These are phyloP conservation scores for Brienomyrus longianalis DNA, from an alignment of 2,113 vertebrate species.

Conservation along the genomic window DNA sequence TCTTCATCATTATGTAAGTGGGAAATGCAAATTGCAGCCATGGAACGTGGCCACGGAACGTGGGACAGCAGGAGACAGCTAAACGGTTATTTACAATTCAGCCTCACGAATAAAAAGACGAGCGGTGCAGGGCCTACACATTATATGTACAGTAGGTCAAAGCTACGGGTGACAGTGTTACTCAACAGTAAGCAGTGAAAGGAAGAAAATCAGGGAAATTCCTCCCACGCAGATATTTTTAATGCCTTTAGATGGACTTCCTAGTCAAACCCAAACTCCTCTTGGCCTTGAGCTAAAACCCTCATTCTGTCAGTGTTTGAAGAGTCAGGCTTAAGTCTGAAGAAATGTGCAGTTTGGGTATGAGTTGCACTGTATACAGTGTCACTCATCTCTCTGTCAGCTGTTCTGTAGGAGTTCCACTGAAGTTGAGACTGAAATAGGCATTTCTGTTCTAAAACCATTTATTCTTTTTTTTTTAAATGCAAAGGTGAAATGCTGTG, in stretches of 20 bases:
- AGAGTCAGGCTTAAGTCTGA: not conserved
- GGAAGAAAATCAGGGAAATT: not conserved
- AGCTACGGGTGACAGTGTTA: not conserved
- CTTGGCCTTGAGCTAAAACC: not conserved
- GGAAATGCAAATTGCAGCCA: not conserved
- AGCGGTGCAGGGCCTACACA: not conserved
- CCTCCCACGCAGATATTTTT: not conserved
- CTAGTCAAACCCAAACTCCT: not conserved
- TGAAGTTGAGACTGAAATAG: not conserved
- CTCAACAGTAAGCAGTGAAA: not conserved
- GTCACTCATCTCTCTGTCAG: not conserved
- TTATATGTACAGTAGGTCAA: not conserved
- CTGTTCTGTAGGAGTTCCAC: not conserved
- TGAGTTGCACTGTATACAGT: not conserved
- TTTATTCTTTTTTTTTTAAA: not conserved
- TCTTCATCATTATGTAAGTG: conserved; percentile 1
- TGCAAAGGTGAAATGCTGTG: not conserved
- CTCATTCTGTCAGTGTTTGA: not conserved
- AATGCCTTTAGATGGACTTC: not conserved
- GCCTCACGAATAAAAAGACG: not conserved
- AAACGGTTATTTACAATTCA: conserved; percentile 8
- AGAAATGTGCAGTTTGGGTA: not conserved
- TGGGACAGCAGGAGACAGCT: not conserved
- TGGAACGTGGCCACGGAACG: not conserved
- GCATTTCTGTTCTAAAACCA: not conserved